These are phyloP conservation scores for Potorous gilbertii DNA, from an alignment of 2,797 vertebrate species.

Conservation along the genomic window DNA sequence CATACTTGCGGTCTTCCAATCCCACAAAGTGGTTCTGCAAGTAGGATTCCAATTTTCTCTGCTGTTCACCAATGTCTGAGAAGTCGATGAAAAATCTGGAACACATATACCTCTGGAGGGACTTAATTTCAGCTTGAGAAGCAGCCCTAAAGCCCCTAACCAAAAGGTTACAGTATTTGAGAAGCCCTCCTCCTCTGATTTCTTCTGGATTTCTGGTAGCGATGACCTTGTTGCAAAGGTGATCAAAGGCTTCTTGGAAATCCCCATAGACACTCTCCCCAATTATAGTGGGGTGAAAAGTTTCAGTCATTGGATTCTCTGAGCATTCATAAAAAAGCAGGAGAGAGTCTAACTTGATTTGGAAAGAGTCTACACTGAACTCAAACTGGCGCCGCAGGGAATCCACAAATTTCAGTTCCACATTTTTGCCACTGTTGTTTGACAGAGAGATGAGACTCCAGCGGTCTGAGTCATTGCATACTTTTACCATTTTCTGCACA, in stretches of 20 bases:
- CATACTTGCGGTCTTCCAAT: constrained; percentile 99
- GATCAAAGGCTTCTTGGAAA: constrained; percentile 95
- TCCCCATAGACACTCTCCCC: constrained; percentile 98
- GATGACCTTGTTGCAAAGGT: constrained; percentile 96
- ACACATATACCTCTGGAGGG: constrained; percentile 99
- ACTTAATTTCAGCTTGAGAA: constrained; percentile 97
- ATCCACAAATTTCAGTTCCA: constrained; percentile 99
- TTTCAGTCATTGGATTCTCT: constrained; percentile 97
- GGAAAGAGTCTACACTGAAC: constrained; percentile 99
- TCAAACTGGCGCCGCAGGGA: constrained; percentile 98
- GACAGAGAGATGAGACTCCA: constrained; percentile 99
- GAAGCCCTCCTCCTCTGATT: constrained; percentile 96
- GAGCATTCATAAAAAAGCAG: constrained; percentile 99
- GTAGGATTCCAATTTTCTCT: constrained; percentile 98
- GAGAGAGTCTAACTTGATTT: constrained; percentile 98
- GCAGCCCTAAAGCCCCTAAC: constrained; percentile 96
- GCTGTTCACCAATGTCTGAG: constrained; percentile 97
- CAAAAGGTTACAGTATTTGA: constrained; percentile 99
- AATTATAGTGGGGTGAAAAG: constrained; percentile 97
- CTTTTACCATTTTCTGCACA: constrained; percentile 99
- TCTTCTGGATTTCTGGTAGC: constrained; percentile 98
- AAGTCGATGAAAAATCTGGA: constrained; percentile 99
- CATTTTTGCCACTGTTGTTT: constrained; percentile 99
- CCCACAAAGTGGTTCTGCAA: constrained; percentile 99
- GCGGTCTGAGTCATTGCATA: constrained; percentile 98